These are phyloP conservation scores for Drosophila pachea DNA, from an alignment of 1,140 invertebrate genomes.

Conservation along the genomic window DNA sequence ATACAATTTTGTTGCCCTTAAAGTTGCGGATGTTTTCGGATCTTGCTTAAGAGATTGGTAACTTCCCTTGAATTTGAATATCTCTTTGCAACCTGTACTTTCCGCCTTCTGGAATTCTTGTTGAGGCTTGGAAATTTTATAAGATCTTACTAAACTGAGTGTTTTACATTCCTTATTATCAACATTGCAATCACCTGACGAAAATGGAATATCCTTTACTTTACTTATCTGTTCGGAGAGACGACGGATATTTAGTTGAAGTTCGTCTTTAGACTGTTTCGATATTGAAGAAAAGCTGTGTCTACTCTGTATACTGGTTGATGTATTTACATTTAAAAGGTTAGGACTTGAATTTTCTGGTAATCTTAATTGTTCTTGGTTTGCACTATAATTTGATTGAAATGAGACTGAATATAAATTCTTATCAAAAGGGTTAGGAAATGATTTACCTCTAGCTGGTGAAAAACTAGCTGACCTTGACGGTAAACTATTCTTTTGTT, in stretches of 20 bases:
- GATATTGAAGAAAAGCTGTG: conserved; percentile 72
- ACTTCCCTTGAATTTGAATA: conserved; percentile 22
- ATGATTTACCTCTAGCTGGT: conserved; percentile 54
- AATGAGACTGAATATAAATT: conserved; percentile 14
- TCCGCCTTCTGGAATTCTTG: conserved; percentile 26
- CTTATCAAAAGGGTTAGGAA: conserved; percentile 47
- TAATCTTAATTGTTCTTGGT: conserved; percentile 16
- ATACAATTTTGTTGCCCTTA: conserved; percentile 46
- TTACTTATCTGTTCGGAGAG: conserved; percentile 70
- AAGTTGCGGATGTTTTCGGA: conserved; percentile 45
- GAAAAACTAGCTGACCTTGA: conserved; percentile 62
- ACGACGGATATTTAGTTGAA: conserved; percentile 70
- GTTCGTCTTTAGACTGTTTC: conserved; percentile 58
- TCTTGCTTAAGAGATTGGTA: conserved; percentile 24
- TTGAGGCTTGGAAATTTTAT: not conserved
- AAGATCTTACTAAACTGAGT: not conserved
- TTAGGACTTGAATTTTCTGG: conserved; percentile 31
- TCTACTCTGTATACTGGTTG: conserved; percentile 55
- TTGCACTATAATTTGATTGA: conserved; percentile 12
- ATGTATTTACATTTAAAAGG: conserved; percentile 45
- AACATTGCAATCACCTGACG: conserved; percentile 56
- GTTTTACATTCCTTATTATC: conserved; percentile 27
- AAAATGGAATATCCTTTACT: conserved; percentile 34
- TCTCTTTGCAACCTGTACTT: conserved; percentile 35
- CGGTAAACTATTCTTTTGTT: conserved; percentile 26